Base-by-base conservation (phyloP, 2,113 vertebrate species). In the Burhinus bistriatus region DNA sequence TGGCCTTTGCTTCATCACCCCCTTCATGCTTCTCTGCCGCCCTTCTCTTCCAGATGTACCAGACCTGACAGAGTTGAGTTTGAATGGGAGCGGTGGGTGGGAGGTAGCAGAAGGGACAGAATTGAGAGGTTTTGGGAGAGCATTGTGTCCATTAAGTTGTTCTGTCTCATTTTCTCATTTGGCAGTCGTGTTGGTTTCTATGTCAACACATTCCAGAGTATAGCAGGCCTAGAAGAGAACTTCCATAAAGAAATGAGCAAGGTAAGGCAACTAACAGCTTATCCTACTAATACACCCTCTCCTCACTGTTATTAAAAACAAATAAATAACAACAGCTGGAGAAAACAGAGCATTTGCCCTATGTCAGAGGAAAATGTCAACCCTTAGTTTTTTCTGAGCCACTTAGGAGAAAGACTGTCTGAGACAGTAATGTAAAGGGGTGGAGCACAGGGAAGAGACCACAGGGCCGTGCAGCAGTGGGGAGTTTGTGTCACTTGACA, bases 191-290 rank as follows among this genome's bases (percentile, higher is more conserved):
- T 99, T 93, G 99, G 99, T 91, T 99, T 99, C 97, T 99, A 99
- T 4, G 99, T 99, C 98, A 99, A 99, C 98, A 99, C 99, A 83
- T 99, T 99, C 98, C 99, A 99, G 98, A 99, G 99, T 97, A 99
- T 99, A 92, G 98, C 99, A 1, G 99, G 99, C 62, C 98, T 99
- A 94, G 99, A 99, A 95, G 99, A 99, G 96, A 99, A 99, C 97
- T 99, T 99, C 98, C 99, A 99, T 97, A 99, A 99, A 98, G 99
- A 99, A 98, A 99, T 99, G 97, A 98, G 99, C 93, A 99, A 99
- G 99, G 99, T 99, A 98, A 98, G 98, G 30, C 32, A 59, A 57
- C 49, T 58, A 89, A n/a, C 61, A 73, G 25, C 36, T 87, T 70
- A 55, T 88, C 20, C 22, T 94, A 7, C 84, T 79, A 65, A 52